Conservation (phyloP, 2,113 vertebrate species). For the Candoia aspera region DNA sequence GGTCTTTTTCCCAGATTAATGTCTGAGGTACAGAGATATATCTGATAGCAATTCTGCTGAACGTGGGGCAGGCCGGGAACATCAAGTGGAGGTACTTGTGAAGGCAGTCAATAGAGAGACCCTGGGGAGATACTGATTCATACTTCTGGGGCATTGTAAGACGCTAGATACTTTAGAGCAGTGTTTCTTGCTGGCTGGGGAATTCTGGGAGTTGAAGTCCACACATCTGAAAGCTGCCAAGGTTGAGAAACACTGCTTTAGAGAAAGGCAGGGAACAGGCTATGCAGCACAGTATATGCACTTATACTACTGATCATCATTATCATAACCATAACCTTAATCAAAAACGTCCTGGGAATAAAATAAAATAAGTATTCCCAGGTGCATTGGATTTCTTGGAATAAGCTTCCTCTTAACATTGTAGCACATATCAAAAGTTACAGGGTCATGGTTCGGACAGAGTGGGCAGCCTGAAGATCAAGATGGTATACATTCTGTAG, state of each 20-base stretch:
- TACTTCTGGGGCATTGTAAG: not conserved
- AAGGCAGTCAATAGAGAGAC: not conserved
- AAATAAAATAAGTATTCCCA: not conserved
- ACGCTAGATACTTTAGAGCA: not conserved
- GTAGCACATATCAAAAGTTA: not conserved
- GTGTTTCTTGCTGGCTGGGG: too few relatives aligned
- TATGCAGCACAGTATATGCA: not conserved
- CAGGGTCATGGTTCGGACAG: not conserved
- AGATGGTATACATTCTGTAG: not conserved
- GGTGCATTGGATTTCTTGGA: not conserved
- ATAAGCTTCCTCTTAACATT: not conserved
- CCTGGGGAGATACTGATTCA: not conserved
- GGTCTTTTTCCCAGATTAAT: not conserved
- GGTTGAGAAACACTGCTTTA: too few relatives aligned
- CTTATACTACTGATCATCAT: not conserved
- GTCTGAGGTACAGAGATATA: not conserved
- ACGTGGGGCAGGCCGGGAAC: not conserved
- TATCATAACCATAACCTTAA: not conserved
- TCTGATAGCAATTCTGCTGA: not conserved
- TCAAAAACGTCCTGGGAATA: not conserved
- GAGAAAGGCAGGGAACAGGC: not conserved
- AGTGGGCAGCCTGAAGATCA: not conserved
- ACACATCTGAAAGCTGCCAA: too few relatives aligned
- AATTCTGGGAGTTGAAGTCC: too few relatives aligned
- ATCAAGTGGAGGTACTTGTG: not conserved